Conservation (phyloP, 2,888 invertebrate genomes). For the Gnatocerus cornutus region DNA sequence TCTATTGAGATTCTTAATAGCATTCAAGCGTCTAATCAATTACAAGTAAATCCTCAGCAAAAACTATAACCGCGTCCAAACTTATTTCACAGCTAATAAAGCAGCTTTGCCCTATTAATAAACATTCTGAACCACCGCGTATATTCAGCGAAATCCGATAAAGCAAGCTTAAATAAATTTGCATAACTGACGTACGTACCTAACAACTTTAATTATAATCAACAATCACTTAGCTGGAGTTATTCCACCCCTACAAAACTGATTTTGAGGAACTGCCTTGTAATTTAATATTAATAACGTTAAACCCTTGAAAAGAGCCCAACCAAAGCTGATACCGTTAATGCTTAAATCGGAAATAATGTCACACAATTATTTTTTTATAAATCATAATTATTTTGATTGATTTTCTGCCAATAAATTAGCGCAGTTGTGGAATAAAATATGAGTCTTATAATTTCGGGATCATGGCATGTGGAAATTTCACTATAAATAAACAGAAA, state of each 20-base stretch:
- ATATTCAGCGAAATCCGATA: slow-evolving; percentile 43
- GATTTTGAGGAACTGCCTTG: slow-evolving; percentile 33
- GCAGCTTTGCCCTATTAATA: slow-evolving; percentile 39
- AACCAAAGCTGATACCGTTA: neutral
- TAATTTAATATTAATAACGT: slow-evolving; percentile 41
- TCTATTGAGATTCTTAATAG: no score
- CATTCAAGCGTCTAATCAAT: neutral
- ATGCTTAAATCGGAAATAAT: slow-evolving; percentile 2
- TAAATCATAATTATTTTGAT: no score
- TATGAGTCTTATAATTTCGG: no score
- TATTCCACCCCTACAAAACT: slow-evolving; percentile 39
- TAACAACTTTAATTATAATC: slow-evolving; percentile 46
- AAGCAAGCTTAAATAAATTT: slow-evolving; percentile 45
- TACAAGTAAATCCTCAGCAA: slow-evolving; percentile 4
- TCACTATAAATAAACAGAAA: no score
- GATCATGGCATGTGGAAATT: no score
- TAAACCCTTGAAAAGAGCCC: slow-evolving; percentile 22
- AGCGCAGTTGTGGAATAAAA: no score
- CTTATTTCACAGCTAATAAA: slow-evolving; percentile 24
- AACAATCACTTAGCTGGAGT: slow-evolving; percentile 43
- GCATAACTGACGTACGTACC: slow-evolving; percentile 46
- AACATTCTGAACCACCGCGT: slow-evolving; percentile 34
- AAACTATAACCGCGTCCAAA: neutral
- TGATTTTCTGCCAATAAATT: no score
- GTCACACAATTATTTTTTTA: neutral